phyloP scores from a whole-genome alignment of 2,113 vertebrate genomes.

The Phylloscopus trochilus region DNA sequence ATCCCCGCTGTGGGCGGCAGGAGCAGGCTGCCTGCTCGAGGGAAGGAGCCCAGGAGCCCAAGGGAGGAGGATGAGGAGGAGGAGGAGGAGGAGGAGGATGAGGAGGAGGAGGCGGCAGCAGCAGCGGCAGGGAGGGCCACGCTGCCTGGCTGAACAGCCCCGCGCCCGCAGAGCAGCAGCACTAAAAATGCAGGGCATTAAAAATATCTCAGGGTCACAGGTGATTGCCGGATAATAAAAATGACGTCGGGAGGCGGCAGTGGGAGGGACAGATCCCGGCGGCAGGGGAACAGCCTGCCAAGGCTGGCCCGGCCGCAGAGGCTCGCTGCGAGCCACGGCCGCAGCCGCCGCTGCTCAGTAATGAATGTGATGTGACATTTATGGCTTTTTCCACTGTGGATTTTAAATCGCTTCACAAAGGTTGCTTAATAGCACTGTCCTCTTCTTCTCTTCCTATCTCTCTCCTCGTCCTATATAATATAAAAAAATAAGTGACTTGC shows the following conservation, averaged over 20 bases:
- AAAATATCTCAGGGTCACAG: not conserved
- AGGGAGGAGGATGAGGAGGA: not conserved
- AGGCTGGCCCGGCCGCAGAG: not conserved
- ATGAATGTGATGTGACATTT: slow-evolving; percentile 41
- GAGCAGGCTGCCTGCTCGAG: slow-evolving; percentile 56
- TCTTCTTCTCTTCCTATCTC: not conserved
- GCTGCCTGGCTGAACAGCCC: not conserved
- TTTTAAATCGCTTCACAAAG: slow-evolving; percentile 40
- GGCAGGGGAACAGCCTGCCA: not conserved
- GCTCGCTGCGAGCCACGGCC: not conserved
- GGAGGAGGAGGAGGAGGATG: not conserved
- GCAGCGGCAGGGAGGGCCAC: not conserved
- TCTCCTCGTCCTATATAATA: not conserved
- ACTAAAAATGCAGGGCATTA: not conserved
- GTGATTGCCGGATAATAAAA: not conserved
- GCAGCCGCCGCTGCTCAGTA: not conserved
- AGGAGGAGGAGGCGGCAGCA: too few relatives aligned
- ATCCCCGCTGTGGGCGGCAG: slow-evolving; percentile 1
- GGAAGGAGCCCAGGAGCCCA: slow-evolving; percentile 12
- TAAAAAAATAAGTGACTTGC: not conserved
- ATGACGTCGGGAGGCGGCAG: not conserved
- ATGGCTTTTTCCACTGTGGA: slow-evolving; percentile 21
- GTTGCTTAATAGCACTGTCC: slow-evolving; percentile 27
- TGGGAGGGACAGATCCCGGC: not conserved
- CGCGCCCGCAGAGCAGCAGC: not conserved